Evolutionary conservation across 2,113 vertebrate species (phyloP).

Genomic region (Nesoenas mayeri): DNA sequence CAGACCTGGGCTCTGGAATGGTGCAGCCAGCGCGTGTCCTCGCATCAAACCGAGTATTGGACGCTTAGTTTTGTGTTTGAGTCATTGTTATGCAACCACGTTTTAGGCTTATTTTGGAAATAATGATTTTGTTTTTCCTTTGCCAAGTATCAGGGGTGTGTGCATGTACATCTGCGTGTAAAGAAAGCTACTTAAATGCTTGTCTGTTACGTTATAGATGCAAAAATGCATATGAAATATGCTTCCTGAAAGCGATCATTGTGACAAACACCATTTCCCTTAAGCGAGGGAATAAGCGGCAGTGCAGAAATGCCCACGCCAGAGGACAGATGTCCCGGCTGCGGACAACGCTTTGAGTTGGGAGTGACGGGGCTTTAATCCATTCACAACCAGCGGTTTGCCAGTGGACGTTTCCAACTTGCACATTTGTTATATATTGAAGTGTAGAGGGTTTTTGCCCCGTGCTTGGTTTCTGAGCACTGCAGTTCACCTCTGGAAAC

Average conservation of each 20-base stretch:
- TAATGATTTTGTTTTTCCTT: not conserved
- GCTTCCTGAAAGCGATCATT: not conserved
- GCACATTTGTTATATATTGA: not conserved
- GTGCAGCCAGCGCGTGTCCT: not conserved
- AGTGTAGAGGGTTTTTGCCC: not conserved
- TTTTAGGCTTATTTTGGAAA: not conserved
- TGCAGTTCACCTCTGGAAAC: not conserved
- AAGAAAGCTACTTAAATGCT: not conserved
- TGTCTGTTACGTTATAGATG: not conserved
- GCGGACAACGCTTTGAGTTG: not conserved
- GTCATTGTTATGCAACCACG: not conserved
- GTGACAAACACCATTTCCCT: not conserved
- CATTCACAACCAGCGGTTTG: not conserved
- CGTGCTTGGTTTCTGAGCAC: not conserved
- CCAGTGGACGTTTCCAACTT: not conserved
- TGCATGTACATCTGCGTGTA: not conserved
- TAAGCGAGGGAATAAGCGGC: not conserved
- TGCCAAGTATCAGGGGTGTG: not conserved
- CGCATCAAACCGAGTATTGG: not conserved
- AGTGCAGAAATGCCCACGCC: not conserved
- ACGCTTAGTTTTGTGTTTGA: not conserved
- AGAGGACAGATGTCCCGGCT: not conserved
- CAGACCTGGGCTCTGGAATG: not conserved
- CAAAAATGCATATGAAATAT: not conserved
- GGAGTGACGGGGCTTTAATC: not conserved